phyloP scores from a whole-genome alignment of 2,113 vertebrate species.

The Xiphorhynchus elegans region DNA sequence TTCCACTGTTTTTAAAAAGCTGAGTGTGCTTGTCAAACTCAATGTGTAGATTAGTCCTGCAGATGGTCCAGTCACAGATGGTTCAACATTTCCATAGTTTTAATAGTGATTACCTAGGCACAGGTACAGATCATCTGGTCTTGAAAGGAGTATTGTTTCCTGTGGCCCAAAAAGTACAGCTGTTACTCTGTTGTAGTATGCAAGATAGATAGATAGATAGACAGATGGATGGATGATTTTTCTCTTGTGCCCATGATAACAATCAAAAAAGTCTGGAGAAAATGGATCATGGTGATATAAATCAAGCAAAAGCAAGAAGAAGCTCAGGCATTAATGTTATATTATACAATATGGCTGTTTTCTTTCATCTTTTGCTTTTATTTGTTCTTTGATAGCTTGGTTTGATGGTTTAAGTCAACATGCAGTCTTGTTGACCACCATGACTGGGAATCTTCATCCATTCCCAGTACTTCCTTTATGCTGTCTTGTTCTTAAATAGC shows the following conservation, averaged over 20 bases:
- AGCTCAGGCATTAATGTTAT: neutral
- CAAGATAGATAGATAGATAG: neutral
- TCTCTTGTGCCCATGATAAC: neutral
- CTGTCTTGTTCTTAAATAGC: neutral
- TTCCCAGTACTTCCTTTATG: neutral
- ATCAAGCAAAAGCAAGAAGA: neutral
- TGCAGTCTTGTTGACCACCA: neutral
- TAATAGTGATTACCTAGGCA: neutral
- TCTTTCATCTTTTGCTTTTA: neutral
- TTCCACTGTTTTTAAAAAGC: neutral
- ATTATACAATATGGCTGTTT: neutral
- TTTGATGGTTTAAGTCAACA: neutral
- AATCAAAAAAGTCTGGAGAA: neutral
- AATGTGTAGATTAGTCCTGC: neutral
- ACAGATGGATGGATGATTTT: neutral
- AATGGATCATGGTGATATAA: neutral
- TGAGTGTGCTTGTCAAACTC: neutral
- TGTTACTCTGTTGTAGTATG: neutral
- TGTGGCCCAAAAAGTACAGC: neutral
- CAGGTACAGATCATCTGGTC: neutral
- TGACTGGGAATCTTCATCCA: neutral
- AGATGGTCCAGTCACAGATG: neutral
- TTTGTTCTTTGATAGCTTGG: neutral
- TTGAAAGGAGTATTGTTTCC: neutral
- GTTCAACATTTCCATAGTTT: neutral